Conservation (phyloP, 2,797 vertebrate genomes). For the Scolopax bukidnonensis region DNA sequence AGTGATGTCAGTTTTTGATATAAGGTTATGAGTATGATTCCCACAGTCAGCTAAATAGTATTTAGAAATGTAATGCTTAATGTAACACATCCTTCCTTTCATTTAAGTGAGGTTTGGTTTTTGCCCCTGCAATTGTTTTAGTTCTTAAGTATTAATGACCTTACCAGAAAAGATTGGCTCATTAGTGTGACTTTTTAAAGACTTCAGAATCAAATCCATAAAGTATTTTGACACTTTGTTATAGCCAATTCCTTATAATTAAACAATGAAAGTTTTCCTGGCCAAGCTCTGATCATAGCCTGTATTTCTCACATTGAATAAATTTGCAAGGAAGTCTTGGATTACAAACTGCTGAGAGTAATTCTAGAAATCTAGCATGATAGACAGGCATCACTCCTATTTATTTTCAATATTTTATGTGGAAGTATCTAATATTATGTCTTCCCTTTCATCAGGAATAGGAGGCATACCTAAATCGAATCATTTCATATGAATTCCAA, state of each 20-base stretch:
- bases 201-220: neutral
- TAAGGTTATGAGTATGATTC: neutral
- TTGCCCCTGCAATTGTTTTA: neutral
- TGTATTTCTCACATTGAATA: neutral
- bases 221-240: neutral
- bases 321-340: neutral
- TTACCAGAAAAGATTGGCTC: neutral
- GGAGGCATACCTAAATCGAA: neutral
- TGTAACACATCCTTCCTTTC: neutral
- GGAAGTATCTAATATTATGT: neutral
- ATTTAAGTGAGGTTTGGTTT: neutral
- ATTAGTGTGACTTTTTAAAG: neutral
- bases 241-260: neutral
- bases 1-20: neutral
- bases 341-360: neutral
- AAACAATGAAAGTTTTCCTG: neutral
- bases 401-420: neutral
- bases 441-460: neutral
- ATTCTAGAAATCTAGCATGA: neutral
- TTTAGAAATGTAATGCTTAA: neutral
- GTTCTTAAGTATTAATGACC: neutral
- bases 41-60: neutral
- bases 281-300: neutral
- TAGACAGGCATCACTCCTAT: neutral
- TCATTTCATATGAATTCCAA: neutral